phyloP scores from a whole-genome alignment of 2,888 invertebrate species.

The Byasa hedistus region DNA sequence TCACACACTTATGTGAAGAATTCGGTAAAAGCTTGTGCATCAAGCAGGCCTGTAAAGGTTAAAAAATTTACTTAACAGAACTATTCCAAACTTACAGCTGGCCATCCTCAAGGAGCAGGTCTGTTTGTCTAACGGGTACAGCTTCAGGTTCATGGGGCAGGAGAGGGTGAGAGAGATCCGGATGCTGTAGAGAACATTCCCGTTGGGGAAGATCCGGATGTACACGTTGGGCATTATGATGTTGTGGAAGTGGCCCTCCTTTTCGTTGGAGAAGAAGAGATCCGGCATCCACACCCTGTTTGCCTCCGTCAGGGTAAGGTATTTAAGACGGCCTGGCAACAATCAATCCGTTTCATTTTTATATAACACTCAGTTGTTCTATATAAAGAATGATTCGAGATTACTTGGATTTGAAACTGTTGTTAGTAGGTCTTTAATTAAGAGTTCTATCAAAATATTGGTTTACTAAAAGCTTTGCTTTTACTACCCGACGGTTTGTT shows the following conservation, averaged over 20 bases:
- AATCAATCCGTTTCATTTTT: not conserved
- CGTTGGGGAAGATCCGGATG: slow-evolving; percentile 96
- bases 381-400: no score
- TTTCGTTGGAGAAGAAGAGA: slow-evolving; percentile 98
- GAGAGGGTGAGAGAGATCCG: slow-evolving; percentile 97
- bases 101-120: slow-evolving; percentile 97
- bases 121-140: slow-evolving; percentile 97
- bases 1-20: no score
- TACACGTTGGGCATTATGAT: slow-evolving; percentile 99
- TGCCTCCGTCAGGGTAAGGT: slow-evolving; percentile 95
- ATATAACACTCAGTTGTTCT: not conserved
- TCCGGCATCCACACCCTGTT: slow-evolving; percentile 99
- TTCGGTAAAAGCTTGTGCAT: no score
- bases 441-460: no score
- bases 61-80: no score
- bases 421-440: no score
- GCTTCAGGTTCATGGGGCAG: slow-evolving; percentile 98
- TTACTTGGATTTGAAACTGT: no score
- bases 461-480: no score
- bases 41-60: no score
- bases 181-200: slow-evolving; percentile 97
- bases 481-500: no score
- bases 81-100: slow-evolving; percentile 87
- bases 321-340: slow-evolving; percentile 90
- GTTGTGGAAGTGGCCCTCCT: slow-evolving; percentile 97